Percentiles rank a stretch among this genome's conserved stretches.
phyloP scores from a whole-genome alignment of 2,113 vertebrate species.

The Microcebus murinus region DNA sequence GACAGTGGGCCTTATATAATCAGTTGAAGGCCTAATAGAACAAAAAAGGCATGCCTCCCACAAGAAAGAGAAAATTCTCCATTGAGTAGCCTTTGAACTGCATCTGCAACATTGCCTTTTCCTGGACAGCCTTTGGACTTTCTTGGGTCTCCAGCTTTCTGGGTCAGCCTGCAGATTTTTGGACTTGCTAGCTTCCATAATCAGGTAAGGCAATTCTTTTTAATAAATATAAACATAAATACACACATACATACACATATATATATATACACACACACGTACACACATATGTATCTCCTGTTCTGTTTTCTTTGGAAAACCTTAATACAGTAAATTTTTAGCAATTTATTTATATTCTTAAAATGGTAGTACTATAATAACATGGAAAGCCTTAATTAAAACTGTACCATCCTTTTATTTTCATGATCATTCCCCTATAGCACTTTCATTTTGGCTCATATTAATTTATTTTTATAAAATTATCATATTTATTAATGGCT shows the following conservation, averaged over 20 bases:
- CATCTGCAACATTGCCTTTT: not conserved
- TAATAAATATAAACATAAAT: not conserved
- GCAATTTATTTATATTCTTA: not conserved
- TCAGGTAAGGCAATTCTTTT: not conserved
- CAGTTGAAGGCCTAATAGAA: not conserved
- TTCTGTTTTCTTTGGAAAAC: not conserved
- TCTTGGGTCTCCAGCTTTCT: not conserved
- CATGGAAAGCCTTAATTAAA: not conserved
- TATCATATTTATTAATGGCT: not conserved
- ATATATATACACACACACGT: not conserved
- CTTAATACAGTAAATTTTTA: not conserved
- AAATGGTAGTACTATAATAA: not conserved
- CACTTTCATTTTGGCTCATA: not conserved
- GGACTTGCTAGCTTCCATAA: not conserved
- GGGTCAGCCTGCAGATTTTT: not conserved
- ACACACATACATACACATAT: not conserved
- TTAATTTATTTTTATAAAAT: slow-evolving; percentile 3
- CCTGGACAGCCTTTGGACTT: not conserved
- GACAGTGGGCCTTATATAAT: not conserved
- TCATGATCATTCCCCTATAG: not conserved
- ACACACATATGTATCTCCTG: too few species aligned
- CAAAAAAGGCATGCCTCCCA: not conserved
- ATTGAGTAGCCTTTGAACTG: not conserved
- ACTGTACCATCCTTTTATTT: not conserved
- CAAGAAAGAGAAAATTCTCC: not conserved